Evolutionary conservation across 2,797 vertebrate genomes (phyloP).

Genomic region (Limosa lapponica): DNA sequence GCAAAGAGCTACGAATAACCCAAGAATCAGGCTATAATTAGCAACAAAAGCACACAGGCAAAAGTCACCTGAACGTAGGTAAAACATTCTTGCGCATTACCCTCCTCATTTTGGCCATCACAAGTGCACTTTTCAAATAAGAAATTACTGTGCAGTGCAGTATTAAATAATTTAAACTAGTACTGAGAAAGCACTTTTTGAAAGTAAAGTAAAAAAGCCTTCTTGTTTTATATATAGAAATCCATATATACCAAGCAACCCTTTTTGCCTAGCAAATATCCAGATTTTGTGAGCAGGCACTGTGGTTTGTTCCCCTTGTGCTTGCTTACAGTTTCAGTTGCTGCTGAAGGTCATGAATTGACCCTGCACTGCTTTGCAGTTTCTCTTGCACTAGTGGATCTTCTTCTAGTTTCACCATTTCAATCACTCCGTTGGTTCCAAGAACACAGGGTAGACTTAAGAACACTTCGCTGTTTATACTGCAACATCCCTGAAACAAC

Average conservation of each 20-base stretch:
- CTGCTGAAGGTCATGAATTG: conserved; percentile 84
- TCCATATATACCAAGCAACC: background rate
- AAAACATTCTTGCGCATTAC: background rate
- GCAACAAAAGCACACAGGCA: background rate
- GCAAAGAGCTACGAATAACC: background rate
- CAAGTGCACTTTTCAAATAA: background rate
- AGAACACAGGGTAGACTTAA: conserved; percentile 92
- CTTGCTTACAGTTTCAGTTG: conserved; percentile 87
- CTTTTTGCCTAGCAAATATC: background rate
- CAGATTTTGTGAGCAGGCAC: background rate
- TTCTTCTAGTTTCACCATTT: conserved; percentile 80
- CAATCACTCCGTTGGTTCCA: conserved; percentile 84
- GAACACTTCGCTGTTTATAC: conserved; percentile 87
- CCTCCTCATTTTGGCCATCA: background rate
- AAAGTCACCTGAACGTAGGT: background rate
- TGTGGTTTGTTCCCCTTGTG: background rate
- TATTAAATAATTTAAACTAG: background rate
- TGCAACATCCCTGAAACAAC: conserved; percentile 71
- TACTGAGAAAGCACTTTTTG: background rate
- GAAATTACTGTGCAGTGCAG: background rate
- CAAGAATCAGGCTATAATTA: background rate
- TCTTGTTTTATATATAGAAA: background rate
- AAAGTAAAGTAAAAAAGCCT: background rate
- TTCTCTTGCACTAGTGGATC: conserved; percentile 81
- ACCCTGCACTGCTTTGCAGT: conserved; percentile 82